Evolutionary conservation across 2,888 invertebrate genomes (phyloP).

Genomic region (Ophioninae sp.): DNA sequence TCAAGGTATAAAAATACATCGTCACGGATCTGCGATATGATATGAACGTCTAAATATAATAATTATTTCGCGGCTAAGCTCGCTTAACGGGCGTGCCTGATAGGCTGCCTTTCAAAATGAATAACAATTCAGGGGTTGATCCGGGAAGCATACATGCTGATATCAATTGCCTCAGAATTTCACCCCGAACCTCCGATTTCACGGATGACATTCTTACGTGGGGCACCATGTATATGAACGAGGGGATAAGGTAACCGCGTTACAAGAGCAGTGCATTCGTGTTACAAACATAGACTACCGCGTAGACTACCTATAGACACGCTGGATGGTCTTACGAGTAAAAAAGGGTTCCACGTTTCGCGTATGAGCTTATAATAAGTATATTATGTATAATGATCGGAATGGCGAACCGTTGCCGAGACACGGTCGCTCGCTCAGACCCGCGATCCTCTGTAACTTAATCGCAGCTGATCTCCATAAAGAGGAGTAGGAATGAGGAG

Average conservation of each 20-base stretch:
- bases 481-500: slow-evolving; percentile 35
- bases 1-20: too few species aligned
- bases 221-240: slow-evolving; percentile 41
- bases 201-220: too few species aligned
- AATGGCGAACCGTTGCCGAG: slow-evolving; percentile 43
- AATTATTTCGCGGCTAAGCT: too few species aligned
- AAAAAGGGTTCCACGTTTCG: slow-evolving; percentile 58
- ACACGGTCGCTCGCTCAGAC: slow-evolving; percentile 17
- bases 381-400: slow-evolving; percentile 56
- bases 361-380: slow-evolving; percentile 59
- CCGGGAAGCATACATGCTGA: too few species aligned
- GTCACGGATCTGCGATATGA: too few species aligned
- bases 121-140: too few species aligned
- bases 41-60: too few species aligned
- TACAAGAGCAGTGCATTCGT: slow-evolving; percentile 26
- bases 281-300: slow-evolving; percentile 1
- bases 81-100: too few species aligned
- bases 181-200: too few species aligned
- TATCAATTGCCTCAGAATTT: too few species aligned
- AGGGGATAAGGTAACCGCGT: slow-evolving; percentile 24
- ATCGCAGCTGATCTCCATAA: slow-evolving; percentile 53
- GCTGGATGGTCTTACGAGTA: slow-evolving; percentile 39
- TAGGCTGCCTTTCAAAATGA: too few species aligned
- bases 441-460: slow-evolving; percentile 42
- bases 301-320: slow-evolving; percentile 15